These are phyloP conservation scores for Heliconius himera DNA, from an alignment of 1,140 invertebrate species.

Conservation along the genomic window DNA sequence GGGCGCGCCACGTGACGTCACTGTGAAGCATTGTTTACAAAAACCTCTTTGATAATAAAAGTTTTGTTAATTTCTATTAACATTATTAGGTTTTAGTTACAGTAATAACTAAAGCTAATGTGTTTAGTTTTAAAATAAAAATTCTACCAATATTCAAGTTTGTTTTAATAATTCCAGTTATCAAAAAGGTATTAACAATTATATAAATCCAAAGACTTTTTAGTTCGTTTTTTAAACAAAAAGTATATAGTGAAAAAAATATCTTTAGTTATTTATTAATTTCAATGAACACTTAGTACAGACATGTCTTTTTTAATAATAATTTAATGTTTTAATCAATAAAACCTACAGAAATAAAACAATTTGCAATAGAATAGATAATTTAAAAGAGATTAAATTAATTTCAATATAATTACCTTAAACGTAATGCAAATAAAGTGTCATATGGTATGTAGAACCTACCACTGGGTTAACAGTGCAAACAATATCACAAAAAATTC, in stretches of 20 bases:
- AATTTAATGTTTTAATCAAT: too few relatives aligned
- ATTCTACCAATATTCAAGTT: not conserved
- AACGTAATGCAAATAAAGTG: not conserved
- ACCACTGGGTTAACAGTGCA: not conserved
- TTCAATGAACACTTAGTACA: too few relatives aligned
- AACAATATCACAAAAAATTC: conserved; percentile 21
- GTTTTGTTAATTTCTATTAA: conserved; percentile 1
- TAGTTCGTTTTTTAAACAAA: too few relatives aligned
- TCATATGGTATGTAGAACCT: not conserved
- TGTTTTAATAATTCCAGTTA: not conserved
- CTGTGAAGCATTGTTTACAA: conserved; percentile 40
- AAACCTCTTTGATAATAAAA: conserved; percentile 38
- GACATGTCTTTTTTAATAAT: too few relatives aligned
- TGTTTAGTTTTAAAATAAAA: not conserved
- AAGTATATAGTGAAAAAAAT: not conserved
- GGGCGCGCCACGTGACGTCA: conserved; percentile 37
- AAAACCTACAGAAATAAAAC: too few relatives aligned
- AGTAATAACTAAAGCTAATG: not conserved
- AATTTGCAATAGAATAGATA: not conserved
- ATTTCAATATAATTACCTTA: not conserved
- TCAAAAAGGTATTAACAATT: not conserved
- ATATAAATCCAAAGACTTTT: not conserved
- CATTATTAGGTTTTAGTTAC: not conserved
- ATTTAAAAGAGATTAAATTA: not conserved
- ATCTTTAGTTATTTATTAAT: too few relatives aligned